phyloP scores from a whole-genome alignment of 2,797 vertebrate genomes.

The Acropternis orthonyx region DNA sequence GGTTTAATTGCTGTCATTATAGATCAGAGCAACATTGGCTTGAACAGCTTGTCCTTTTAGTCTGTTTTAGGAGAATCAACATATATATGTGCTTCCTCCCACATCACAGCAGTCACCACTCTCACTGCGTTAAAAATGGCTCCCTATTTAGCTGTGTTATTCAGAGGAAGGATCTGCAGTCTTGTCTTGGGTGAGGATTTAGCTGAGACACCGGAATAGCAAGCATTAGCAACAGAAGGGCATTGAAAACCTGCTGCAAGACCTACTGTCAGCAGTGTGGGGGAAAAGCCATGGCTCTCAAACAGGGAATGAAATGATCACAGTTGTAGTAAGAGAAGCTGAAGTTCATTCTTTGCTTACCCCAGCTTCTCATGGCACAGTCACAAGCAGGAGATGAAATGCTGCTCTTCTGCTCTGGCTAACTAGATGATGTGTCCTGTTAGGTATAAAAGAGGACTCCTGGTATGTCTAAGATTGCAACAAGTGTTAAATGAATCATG shows the following conservation, averaged over 20 bases:
- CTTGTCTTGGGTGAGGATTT: not conserved
- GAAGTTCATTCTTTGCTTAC: not conserved
- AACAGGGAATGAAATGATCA: not conserved
- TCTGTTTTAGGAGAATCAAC: conserved; percentile 61
- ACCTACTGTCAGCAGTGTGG: not conserved
- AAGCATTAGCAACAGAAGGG: not conserved
- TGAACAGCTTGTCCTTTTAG: conserved; percentile 66
- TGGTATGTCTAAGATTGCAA: rapidly evolving
- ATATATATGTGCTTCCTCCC: conserved; percentile 32
- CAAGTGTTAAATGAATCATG: not conserved
- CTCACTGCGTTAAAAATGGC: not conserved
- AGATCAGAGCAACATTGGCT: conserved; percentile 61
- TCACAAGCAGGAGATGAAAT: not conserved
- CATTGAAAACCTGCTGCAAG: not conserved
- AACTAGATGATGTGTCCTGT: not conserved
- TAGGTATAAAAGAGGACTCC: not conserved
- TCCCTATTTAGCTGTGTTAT: conserved; percentile 5
- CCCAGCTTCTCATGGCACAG: not conserved
- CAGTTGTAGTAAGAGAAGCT: not conserved
- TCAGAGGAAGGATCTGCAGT: not conserved
- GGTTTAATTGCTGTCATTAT: conserved; percentile 65
- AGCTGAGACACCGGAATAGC: not conserved
- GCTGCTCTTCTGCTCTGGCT: not conserved
- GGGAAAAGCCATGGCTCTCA: not conserved
- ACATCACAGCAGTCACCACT: not conserved